phyloP scores from a whole-genome alignment of 2,888 invertebrate species.

The Oscheius sp. region DNA sequence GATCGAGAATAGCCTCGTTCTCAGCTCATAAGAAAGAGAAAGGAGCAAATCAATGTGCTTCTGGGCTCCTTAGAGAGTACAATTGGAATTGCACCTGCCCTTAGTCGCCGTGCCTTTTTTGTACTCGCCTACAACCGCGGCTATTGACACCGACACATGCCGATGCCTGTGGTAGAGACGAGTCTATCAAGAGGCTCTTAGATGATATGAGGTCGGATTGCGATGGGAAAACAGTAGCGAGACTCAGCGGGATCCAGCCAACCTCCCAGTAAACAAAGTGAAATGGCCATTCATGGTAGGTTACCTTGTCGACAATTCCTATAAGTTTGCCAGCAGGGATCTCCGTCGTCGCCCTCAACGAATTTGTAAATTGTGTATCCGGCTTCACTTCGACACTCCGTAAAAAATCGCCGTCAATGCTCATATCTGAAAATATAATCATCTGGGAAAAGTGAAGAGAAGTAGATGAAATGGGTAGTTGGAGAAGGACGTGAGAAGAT shows the following conservation, averaged over 20 bases:
- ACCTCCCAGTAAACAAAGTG: not conserved
- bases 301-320: slow-evolving; percentile 66
- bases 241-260: not conserved
- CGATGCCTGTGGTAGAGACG: not conserved
- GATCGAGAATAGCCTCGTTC: not conserved
- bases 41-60: slow-evolving; percentile 14
- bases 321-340: slow-evolving; percentile 60
- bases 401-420: slow-evolving; percentile 67
- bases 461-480: not conserved
- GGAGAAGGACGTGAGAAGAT: too few species aligned
- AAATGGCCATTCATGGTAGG: not conserved
- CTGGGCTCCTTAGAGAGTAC: slow-evolving; percentile 15
- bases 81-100: slow-evolving; percentile 17
- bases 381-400: slow-evolving; percentile 63
- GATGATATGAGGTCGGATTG: slow-evolving; percentile 18
- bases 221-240: not conserved
- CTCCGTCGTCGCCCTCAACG: slow-evolving; percentile 47
- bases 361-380: slow-evolving; percentile 45
- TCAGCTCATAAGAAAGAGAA: not conserved
- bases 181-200: not conserved
- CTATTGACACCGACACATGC: not conserved
- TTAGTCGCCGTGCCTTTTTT: slow-evolving; percentile 1
- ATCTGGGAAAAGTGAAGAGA: not conserved
- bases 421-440: slow-evolving; percentile 50
- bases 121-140: not conserved